A percentile compares a stretch with the other conserved stretches of the same genome.
phyloP scores from a whole-genome alignment of 2,797 vertebrate species.

The Prunella strophiata region DNA sequence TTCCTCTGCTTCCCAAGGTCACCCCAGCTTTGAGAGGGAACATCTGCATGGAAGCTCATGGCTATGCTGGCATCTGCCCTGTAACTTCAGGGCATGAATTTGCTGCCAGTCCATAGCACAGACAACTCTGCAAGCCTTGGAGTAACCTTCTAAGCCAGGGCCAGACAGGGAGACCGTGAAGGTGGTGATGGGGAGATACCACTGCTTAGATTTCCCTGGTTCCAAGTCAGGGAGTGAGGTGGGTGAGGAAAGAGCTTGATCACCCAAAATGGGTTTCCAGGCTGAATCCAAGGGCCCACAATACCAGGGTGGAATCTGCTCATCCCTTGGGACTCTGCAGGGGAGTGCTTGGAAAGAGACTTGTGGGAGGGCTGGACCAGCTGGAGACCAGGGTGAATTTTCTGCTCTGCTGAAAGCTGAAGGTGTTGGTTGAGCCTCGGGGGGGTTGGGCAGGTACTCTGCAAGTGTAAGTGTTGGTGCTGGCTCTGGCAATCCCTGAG shows the following conservation, averaged over 20 bases:
- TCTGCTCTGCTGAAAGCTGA: not conserved
- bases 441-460: accelerated
- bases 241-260: not conserved
- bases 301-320: not conserved
- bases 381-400: not conserved
- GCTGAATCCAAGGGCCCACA: not conserved
- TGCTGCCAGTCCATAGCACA: not conserved
- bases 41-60: not conserved
- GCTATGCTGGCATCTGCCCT: not conserved
- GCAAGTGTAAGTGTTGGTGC: not conserved
- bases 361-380: not conserved
- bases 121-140: not conserved
- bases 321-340: not conserved
- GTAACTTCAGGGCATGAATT: not conserved
- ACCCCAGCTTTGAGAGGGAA: not conserved
- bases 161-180: not conserved
- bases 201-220: not conserved
- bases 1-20: not conserved
- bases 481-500: accelerated
- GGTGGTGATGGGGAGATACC: too few species aligned
- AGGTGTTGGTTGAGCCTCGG: not conserved
- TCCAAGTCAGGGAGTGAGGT: not conserved
- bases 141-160: not conserved
- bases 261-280: not conserved
- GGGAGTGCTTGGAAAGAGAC: not conserved